Evolutionary conservation across 2,113 vertebrate genomes (phyloP).

Genomic region (Orycteropus afer): DNA sequence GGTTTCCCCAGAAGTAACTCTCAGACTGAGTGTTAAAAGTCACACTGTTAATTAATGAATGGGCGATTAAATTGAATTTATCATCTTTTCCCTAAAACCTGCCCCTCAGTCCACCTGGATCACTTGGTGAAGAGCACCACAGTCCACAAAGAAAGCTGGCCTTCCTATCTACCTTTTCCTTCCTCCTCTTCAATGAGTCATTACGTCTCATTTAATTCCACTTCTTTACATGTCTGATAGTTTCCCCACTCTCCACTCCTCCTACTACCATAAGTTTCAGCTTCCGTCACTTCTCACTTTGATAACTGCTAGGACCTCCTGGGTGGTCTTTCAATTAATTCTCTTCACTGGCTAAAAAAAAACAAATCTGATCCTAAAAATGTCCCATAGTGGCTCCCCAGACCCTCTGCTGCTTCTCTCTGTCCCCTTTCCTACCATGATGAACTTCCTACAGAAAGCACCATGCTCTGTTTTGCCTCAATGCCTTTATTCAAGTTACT

Average conservation of each 20-base stretch:
- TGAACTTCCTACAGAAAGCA: background rate
- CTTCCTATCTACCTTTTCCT: background rate
- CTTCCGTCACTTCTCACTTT: background rate
- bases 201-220: background rate
- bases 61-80: background rate
- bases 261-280: background rate
- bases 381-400: background rate
- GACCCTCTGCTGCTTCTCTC: background rate
- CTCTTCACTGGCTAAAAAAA: conserved; percentile 13
- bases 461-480: background rate
- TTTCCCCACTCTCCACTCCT: background rate
- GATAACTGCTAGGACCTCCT: background rate
- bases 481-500: background rate
- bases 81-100: background rate
- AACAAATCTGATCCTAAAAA: conserved; percentile 18
- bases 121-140: background rate
- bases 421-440: background rate
- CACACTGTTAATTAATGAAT: background rate
- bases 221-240: background rate
- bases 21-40: background rate
- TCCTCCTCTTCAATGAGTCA: background rate
- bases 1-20: background rate
- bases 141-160: background rate
- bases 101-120: background rate
- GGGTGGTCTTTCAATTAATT: conserved; percentile 39